Evolutionary conservation across 1,140 invertebrate genomes (phyloP), one percentile per base, ranked within the genome.

Genomic region (Eupristina koningsbergeri): DNA sequence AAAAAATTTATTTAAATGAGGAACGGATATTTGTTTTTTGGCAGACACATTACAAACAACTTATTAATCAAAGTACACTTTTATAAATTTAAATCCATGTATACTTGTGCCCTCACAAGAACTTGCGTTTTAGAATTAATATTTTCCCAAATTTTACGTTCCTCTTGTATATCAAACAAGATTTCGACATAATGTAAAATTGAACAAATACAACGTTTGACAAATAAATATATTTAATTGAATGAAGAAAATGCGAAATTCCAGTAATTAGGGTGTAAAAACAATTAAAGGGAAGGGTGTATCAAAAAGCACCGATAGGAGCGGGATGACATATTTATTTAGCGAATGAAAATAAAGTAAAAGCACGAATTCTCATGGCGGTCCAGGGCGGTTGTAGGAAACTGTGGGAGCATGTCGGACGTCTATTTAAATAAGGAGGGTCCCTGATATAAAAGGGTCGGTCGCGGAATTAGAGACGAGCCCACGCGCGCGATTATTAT

Each of bases 401-500:
- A 58, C 53, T 22, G 26, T 26, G 53, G 53, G 2, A 22, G 50
- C 9, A 39, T 26, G 22, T 8, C 22, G 29, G 34, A 36, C 80
- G 87, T 83, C 86, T 89, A 89, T 89, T 89, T 88, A 87, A 86
- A 86, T 87, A 88, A 87, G 84, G 86, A 89, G 88, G 85, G 87
- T 87, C 83, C 80, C 71, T 76, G 85, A 87, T 88, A 88, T 87
- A 90, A 89, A 88, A 87, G 88, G 88, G 88, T 90, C 88, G 84
- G 87, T 85, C 85, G 77, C 84, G 85, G 86, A 90, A 90, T 90
- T 89, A 89, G 88, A 89, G 87, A 87, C 85, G 86, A 86, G 81
- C 31, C 71, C 77, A 74, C 83, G 71, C 83, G 79, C 69, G 84
- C 85, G 87, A 90, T 89, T 88, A 90, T 88, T 86, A 85, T 85